Evolutionary conservation across 2,888 invertebrate genomes (phyloP), one percentile per base, ranked within the genome.

Genomic region (Oligia strigilis): DNA sequence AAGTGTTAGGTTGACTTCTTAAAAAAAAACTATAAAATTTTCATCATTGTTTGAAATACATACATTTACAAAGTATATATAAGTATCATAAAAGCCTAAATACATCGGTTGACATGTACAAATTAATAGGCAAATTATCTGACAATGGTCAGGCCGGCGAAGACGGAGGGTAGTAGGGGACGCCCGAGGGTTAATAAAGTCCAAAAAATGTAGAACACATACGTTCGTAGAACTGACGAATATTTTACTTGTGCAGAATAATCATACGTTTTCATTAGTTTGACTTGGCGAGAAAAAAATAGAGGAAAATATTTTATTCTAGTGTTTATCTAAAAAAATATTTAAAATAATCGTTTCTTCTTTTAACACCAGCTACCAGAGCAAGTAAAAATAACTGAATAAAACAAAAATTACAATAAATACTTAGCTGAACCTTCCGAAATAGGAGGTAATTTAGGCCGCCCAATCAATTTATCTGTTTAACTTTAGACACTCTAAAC

Each of bases 91-190:
- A 62, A 86, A 72, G 52, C 19, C 58, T 73, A 65, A 85, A 88
- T 84, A 77, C 75, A 73, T 78, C 52, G 40, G 75, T 82, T 78
- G 84, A 87, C 89, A 84, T 75, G 73, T 80, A 87, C 86, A 87
- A 88, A 87, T 88, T 82, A 87, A 89, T 87, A 88, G 82, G 89
- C 85, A 87, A 90, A 90, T 90, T 87, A 90, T 86, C 91, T 89
- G 87, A 90, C 92, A 91, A 89, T 90, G 91, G 91, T 87, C 90
- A 90, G 90, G 89, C 88, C 70, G 78, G 74, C 80, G 80, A 87
- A 88, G 90, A 87, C 82, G 80, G 83, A 88, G 89, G 88, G 86
- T 86, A 77, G 82, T 70, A 83, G 77, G 83, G 82, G 81, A 46
- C 65, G 77, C 65, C 19, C n/a, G 77, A 84, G 86, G 86, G 89